Percentiles rank a stretch among this genome's conserved stretches.
phyloP scores from a whole-genome alignment of 2,888 invertebrate species.

The Augochlorella aurata region DNA sequence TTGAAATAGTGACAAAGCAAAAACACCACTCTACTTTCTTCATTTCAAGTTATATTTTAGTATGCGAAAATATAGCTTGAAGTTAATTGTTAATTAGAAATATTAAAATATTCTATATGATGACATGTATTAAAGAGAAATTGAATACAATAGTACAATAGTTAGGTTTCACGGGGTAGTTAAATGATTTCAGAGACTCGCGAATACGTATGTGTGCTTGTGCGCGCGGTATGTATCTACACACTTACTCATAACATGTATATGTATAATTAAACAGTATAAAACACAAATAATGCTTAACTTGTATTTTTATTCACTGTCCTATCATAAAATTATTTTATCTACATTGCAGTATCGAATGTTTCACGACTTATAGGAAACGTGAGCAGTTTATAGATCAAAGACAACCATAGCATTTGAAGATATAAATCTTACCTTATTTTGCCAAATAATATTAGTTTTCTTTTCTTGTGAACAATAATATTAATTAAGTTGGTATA shows the following conservation, averaged over 20 bases:
- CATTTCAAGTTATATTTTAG: conserved; percentile 38
- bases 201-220: conserved; percentile 14
- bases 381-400: conserved; percentile 10
- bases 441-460: conserved; percentile 15
- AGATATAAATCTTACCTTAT: conserved; percentile 1
- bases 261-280: conserved; percentile 46
- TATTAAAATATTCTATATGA: conserved; percentile 45
- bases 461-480: conserved; percentile 16
- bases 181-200: conserved; percentile 19
- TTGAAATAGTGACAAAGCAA: neutral
- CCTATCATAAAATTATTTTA: conserved; percentile 13
- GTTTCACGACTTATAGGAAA: conserved; percentile 7
- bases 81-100: conserved; percentile 39
- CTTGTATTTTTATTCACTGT: conserved; percentile 39
- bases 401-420: neutral
- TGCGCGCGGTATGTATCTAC: conserved; percentile 11
- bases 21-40: neutral
- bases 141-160: conserved; percentile 42
- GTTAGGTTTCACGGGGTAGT: conserved; percentile 13
- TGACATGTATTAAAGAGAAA: conserved; percentile 44
- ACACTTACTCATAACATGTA: conserved; percentile 40
- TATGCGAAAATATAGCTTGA: conserved; percentile 30
- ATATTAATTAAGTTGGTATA: conserved; percentile 4
- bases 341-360: neutral
- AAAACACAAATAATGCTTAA: conserved; percentile 41